phyloP scores from a whole-genome alignment of 2,113 vertebrate genomes.

The Corythornis madagascariensis region DNA sequence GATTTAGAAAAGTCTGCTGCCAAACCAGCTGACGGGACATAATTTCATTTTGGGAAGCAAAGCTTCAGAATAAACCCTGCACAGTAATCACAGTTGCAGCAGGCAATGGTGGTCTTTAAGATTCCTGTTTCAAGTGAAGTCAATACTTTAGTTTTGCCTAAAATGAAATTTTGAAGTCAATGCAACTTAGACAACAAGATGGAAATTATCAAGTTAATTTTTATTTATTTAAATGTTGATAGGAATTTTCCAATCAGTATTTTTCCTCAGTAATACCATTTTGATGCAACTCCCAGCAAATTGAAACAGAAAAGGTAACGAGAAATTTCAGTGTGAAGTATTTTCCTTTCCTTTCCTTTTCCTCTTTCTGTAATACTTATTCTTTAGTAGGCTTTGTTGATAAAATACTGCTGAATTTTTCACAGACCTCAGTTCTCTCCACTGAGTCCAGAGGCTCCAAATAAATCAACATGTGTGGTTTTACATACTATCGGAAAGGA shows the following conservation, averaged over 20 bases:
- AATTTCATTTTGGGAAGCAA: background rate
- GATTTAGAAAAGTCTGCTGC: background rate
- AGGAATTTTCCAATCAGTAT: background rate
- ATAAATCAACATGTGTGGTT: background rate
- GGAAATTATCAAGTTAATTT: background rate
- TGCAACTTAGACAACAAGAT: background rate
- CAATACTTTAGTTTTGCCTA: background rate
- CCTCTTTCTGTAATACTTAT: background rate
- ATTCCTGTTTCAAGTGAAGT: background rate
- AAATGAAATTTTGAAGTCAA: background rate
- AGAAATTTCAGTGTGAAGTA: background rate
- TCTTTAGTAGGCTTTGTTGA: background rate
- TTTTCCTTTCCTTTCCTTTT: rapidly evolving
- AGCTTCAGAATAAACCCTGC: background rate
- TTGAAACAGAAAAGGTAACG: background rate
- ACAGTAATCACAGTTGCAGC: background rate
- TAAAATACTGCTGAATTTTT: background rate
- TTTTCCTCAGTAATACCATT: background rate
- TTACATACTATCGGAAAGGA: background rate
- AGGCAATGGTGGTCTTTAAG: background rate
- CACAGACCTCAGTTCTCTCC: background rate
- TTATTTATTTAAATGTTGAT: background rate
- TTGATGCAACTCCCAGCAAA: background rate
- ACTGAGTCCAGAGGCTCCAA: background rate
- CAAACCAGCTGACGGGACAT: background rate